Conservation (phyloP, 2,797 vertebrate species). For the Myripristis murdjan region DNA sequence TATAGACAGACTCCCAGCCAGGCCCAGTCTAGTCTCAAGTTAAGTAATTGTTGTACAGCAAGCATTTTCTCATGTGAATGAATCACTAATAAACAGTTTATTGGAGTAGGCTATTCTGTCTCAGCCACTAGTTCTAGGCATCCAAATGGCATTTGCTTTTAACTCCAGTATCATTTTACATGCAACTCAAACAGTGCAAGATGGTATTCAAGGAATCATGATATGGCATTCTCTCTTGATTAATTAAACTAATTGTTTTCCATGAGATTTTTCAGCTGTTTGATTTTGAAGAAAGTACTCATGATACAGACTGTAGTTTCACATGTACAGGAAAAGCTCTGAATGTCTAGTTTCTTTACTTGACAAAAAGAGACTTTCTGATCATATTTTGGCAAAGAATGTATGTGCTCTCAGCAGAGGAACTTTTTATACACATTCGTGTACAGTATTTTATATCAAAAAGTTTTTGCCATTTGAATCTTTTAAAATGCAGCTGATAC, state of each 20-base stretch:
- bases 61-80: slow-evolving; percentile 4
- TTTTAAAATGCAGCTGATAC: slow-evolving; percentile 62
- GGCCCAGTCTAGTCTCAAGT: not conserved
- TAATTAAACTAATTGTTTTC: not conserved
- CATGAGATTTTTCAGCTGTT: not conserved
- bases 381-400: not conserved
- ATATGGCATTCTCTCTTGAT: too few species aligned
- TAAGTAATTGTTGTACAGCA: not conserved
- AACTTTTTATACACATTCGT: slow-evolving; percentile 36
- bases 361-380: not conserved
- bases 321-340: not conserved
- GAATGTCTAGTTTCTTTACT: slow-evolving; percentile 8
- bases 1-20: not conserved
- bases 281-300: not conserved
- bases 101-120: too few species aligned
- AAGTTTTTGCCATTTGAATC: slow-evolving; percentile 63
- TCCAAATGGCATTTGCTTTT: not conserved
- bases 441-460: slow-evolving; percentile 46
- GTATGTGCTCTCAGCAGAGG: slow-evolving; percentile 8
- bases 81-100: slow-evolving; percentile 12
- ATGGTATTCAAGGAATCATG: not conserved
- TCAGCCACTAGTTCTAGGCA: too few species aligned
- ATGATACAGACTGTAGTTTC: not conserved
- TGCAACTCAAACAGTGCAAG: not conserved
- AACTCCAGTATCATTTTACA: not conserved